Evolutionary conservation across 2,888 invertebrate genomes (phyloP).

Genomic region (Chymomyza fuscimana): DNA sequence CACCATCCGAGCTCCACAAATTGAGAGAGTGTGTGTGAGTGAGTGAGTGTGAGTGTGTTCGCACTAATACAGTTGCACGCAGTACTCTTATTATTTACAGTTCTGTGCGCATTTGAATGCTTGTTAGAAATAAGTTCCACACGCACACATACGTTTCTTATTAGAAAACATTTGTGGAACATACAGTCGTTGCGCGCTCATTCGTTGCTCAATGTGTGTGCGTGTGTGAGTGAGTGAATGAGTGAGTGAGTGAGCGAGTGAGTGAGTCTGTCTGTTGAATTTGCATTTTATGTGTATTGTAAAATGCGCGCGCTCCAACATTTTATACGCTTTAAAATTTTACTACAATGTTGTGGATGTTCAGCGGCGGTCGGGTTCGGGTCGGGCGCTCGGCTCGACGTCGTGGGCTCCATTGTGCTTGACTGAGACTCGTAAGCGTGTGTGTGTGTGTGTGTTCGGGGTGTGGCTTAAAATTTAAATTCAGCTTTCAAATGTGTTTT

Average conservation of each 20-base stretch:
- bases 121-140: slow-evolving; percentile 69
- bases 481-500: slow-evolving; percentile 70
- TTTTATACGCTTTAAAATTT: slow-evolving; percentile 76
- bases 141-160: slow-evolving; percentile 22
- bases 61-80: not conserved
- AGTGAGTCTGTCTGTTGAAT: slow-evolving; percentile 24
- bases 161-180: slow-evolving; percentile 19
- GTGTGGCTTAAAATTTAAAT: slow-evolving; percentile 80
- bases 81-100: slow-evolving; percentile 53
- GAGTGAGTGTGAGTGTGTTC: slow-evolving; percentile 9
- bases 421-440: slow-evolving; percentile 15
- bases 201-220: slow-evolving; percentile 29
- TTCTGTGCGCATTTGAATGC: slow-evolving; percentile 48
- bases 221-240: slow-evolving; percentile 32
- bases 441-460: slow-evolving; percentile 59
- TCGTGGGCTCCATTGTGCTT: slow-evolving; percentile 53
- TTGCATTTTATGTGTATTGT: slow-evolving; percentile 43
- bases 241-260: slow-evolving; percentile 32
- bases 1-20: slow-evolving; percentile 5
- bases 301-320: slow-evolving; percentile 60
- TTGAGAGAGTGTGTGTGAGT: slow-evolving; percentile 33
- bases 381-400: slow-evolving; percentile 47
- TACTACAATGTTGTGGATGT: slow-evolving; percentile 47
- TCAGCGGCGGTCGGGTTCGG: slow-evolving; percentile 19
- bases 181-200: slow-evolving; percentile 33